These are phyloP conservation scores for Allophyes oxyacanthae DNA, from an alignment of 2,888 invertebrate genomes.

Conservation along the genomic window DNA sequence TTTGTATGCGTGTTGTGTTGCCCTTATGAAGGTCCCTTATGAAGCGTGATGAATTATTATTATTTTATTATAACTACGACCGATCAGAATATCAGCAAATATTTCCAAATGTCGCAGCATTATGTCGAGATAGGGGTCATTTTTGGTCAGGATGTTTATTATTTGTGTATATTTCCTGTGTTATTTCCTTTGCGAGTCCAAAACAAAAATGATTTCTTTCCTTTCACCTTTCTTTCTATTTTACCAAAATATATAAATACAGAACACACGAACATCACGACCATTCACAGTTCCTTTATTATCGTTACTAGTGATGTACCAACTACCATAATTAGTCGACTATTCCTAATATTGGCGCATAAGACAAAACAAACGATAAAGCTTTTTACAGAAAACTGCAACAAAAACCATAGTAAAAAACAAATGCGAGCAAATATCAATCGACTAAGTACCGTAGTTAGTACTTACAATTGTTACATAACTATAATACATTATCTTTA, in stretches of 20 bases:
- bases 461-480: slow-evolving; percentile 22
- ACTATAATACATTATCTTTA: slow-evolving; percentile 58
- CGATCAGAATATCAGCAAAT: too few species aligned
- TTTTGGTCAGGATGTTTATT: too few species aligned
- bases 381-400: slow-evolving; percentile 38
- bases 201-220: too few species aligned
- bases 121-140: too few species aligned
- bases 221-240: too few species aligned
- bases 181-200: too few species aligned
- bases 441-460: slow-evolving; percentile 31
- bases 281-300: slow-evolving; percentile 26
- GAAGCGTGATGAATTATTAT: too few species aligned
- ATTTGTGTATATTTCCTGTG: too few species aligned
- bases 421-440: slow-evolving; percentile 17
- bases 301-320: slow-evolving; percentile 40
- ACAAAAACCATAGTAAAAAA: slow-evolving; percentile 10
- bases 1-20: too few species aligned
- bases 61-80: too few species aligned
- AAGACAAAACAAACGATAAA: slow-evolving; percentile 6
- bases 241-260: slow-evolving; percentile 1
- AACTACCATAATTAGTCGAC: slow-evolving; percentile 38
- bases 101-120: too few species aligned
- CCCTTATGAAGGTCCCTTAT: too few species aligned
- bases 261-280: slow-evolving; percentile 44
- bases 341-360: slow-evolving; percentile 5